Evolutionary conservation across 2,113 vertebrate species (phyloP).

Genomic region (Gallinago undulata): DNA sequence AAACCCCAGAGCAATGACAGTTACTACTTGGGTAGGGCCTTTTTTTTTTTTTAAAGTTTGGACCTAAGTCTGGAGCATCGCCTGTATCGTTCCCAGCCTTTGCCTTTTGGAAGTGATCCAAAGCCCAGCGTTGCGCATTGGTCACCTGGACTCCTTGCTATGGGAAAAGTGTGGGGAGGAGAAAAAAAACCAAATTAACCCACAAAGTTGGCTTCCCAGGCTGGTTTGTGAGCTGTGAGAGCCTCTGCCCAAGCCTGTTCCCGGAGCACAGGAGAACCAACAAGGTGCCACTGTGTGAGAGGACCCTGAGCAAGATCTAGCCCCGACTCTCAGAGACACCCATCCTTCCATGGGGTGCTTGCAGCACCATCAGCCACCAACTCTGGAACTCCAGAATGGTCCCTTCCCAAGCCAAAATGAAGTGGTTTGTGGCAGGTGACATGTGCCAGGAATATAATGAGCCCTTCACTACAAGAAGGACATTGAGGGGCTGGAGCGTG

Average conservation of each 20-base stretch:
- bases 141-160: neutral
- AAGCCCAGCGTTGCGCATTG: neutral
- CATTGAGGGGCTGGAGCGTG: no score
- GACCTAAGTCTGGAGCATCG: fast-evolving
- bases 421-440: neutral
- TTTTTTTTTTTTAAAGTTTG: neutral
- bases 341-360: neutral
- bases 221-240: neutral
- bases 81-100: neutral
- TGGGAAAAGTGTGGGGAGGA: neutral
- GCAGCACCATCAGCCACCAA: neutral
- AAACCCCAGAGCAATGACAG: neutral
- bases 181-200: neutral
- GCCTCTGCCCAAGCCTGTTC: neutral
- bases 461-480: no score
- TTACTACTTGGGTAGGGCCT: neutral
- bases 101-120: neutral
- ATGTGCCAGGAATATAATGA: neutral
- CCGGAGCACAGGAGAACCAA: neutral
- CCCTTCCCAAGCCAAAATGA: neutral
- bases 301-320: neutral
- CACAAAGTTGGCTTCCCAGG: neutral
- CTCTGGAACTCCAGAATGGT: neutral
- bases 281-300: neutral
- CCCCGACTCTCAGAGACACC: fast-evolving